Evolutionary conservation across 2,113 vertebrate species (phyloP).

Genomic region (Patagioenas fasciata): DNA sequence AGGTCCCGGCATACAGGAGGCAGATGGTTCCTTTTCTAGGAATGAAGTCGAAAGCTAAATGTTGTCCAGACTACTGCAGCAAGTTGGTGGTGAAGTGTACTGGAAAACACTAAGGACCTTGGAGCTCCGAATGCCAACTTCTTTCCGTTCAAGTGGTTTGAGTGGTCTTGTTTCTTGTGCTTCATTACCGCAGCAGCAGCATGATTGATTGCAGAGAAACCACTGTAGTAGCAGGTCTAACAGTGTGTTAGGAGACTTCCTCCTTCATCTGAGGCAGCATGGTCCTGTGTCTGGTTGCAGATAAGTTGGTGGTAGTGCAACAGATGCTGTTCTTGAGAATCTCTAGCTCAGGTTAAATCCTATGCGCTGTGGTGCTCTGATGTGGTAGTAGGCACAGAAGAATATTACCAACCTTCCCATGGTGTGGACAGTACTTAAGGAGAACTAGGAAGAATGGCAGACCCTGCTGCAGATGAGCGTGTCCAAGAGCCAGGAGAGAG

Average conservation of each 20-base stretch:
- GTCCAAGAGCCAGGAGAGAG: not conserved
- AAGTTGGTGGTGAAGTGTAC: not conserved
- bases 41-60: not conserved
- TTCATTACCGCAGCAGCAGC: not conserved
- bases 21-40: not conserved
- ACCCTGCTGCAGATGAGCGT: not conserved
- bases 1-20: not conserved
- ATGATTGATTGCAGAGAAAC: not conserved
- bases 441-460: not conserved
- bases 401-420: rapidly evolving
- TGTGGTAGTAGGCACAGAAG: not conserved
- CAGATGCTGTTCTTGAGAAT: not conserved
- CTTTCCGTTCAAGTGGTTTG: not conserved
- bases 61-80: not conserved
- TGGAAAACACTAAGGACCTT: not conserved
- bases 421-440: not conserved
- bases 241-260: not conserved
- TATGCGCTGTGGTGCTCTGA: not conserved
- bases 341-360: not conserved
- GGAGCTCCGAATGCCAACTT: not conserved
- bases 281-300: not conserved
- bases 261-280: not conserved
- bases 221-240: not conserved
- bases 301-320: rapidly evolving
- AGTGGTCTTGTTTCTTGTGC: not conserved